Base-by-base conservation (phyloP, 1,140 invertebrate genomes). In the Papilio dardanus region DNA sequence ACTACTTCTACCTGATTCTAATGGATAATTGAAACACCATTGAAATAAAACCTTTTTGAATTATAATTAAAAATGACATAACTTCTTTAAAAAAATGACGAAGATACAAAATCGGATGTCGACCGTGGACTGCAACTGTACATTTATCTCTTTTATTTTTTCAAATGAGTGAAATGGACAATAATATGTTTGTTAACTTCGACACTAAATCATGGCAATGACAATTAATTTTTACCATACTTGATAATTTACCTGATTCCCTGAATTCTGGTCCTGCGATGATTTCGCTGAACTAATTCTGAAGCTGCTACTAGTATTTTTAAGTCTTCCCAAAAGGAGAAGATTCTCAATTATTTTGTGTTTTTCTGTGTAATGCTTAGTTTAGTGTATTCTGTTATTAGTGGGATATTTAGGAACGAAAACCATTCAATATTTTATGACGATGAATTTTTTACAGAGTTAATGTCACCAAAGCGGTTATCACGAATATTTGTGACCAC, bases 1-100 rank as follows among this genome's bases (percentile, higher is more conserved):
- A 54, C 42, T 54, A 31, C 31, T 31, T 71, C 69, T 71, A 50
- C 69, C 71, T 50, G 28, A 40, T 71, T 24, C 2, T 16, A 37
- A 62, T 5, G 12, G 3, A 28, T 14, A 14, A 58, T 37, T 10
- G 28, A 58, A 16, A 46, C 16, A 3, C n/a, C 1, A 46, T 3
- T n/a, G 6, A 46, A 46, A 46, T 16, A n/a, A 46, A 46, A 46
- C n/a, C 42, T n/a, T 46, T 46, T 35, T 35, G n/a, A 35, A 35
- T 35, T 35, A 35, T 35, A 35, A 35, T 6, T 6, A 8, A 35
- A 35, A 35, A 35, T 35, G 33, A 35, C 8, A 6, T 35, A 10
- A 37, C 35, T 37, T 10, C 7, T 1, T 7, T 37, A 37, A 0
- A 37, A 37, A 37, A 37, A 37, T 10, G 12, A 37, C 1, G 1